These are phyloP conservation scores for Drosophila gaucha DNA, from an alignment of 2,888 invertebrate genomes.

Conservation along the genomic window DNA sequence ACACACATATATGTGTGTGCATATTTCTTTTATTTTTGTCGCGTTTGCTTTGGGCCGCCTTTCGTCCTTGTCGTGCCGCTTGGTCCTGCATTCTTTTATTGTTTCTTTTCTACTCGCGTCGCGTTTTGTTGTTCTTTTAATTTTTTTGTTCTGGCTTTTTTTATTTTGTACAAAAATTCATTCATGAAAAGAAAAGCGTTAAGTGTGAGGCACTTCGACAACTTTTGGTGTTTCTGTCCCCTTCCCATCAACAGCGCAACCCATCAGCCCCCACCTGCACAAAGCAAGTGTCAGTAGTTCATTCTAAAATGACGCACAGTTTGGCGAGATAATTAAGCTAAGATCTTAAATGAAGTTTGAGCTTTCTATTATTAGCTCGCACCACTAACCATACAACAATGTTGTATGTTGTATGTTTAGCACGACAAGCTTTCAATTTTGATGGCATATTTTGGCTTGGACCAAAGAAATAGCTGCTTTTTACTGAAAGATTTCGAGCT, in stretches of 20 bases:
- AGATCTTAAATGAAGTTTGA: neutral
- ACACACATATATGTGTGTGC: neutral
- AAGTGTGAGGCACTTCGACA: constrained; percentile 68
- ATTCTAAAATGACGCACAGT: constrained; percentile 46
- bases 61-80: constrained; percentile 57
- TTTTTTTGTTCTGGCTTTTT: constrained; percentile 19
- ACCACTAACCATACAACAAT: too few relatives aligned
- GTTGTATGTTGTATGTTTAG: too few relatives aligned
- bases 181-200: constrained; percentile 70
- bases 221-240: constrained; percentile 68
- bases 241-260: neutral
- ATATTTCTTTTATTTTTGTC: constrained; percentile 18
- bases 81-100: constrained; percentile 71
- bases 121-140: constrained; percentile 30
- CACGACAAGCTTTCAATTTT: too few relatives aligned
- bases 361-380: too few relatives aligned
- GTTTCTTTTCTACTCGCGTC: constrained; percentile 57
- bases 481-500: too few relatives aligned
- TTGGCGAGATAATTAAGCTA: neutral
- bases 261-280: neutral
- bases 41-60: constrained; percentile 32
- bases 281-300: constrained; percentile 43
- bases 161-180: constrained; percentile 60
- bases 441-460: too few relatives aligned
- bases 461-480: too few relatives aligned